These are phyloP conservation scores for Atrina japonica DNA, from an alignment of 2,888 invertebrate species.

Conservation along the genomic window DNA sequence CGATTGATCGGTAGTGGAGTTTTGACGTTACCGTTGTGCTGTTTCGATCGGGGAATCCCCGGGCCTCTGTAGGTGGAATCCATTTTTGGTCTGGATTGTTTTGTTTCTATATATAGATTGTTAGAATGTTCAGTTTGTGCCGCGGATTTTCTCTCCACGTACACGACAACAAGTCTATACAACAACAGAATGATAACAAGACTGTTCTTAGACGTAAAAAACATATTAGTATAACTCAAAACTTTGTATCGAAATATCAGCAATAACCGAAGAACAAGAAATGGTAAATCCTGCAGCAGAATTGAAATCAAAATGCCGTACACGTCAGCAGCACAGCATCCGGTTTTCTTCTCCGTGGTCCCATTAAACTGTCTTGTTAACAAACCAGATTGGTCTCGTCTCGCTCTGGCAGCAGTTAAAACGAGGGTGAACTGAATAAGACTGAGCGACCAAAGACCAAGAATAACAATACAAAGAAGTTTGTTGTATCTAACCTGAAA, in stretches of 20 bases:
- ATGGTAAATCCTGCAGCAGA: slow-evolving; percentile 91
- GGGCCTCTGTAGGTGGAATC: slow-evolving; percentile 33
- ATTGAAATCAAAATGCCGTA: slow-evolving; percentile 93
- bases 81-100: slow-evolving; percentile 31
- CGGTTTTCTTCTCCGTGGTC: slow-evolving; percentile 80
- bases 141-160: slow-evolving; percentile 51
- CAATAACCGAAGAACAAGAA: slow-evolving; percentile 90
- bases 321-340: slow-evolving; percentile 92
- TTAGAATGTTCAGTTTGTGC: slow-evolving; percentile 20
- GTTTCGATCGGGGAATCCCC: slow-evolving; percentile 29
- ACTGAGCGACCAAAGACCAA: slow-evolving; percentile 95
- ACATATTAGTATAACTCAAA: slow-evolving; percentile 97
- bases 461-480: slow-evolving; percentile 90
- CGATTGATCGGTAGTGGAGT: not conserved
- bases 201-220: slow-evolving; percentile 96
- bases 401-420: slow-evolving; percentile 88
- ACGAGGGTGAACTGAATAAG: slow-evolving; percentile 96
- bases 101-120: slow-evolving; percentile 12
- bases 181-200: slow-evolving; percentile 93
- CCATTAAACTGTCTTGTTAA: slow-evolving; percentile 74
- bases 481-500: slow-evolving; percentile 84
- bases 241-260: slow-evolving; percentile 94
- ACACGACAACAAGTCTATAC: slow-evolving; percentile 85
- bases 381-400: slow-evolving; percentile 70
- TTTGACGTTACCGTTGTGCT: slow-evolving; percentile 4